Evolutionary conservation across 2,797 vertebrate genomes (phyloP).

Genomic region (Phoebastria nigripes): DNA sequence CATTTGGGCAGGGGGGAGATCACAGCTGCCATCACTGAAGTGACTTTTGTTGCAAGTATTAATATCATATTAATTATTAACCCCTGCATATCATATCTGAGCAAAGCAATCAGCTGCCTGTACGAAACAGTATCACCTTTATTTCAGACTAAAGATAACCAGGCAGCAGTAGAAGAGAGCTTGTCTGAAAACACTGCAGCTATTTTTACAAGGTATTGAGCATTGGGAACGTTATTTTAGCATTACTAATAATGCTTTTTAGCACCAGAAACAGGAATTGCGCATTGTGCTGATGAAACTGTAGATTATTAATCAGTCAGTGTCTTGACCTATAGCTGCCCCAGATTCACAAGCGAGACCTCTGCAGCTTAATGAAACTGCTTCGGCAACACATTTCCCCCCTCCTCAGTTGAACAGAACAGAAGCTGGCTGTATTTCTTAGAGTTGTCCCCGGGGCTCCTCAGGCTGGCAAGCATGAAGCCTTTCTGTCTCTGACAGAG

Average conservation of each 20-base stretch:
- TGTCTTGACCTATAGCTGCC: neutral
- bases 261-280: neutral
- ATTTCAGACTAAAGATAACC: neutral
- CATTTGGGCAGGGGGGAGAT: neutral
- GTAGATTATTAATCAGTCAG: neutral
- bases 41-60: neutral
- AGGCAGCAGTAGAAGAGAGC: neutral
- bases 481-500: neutral
- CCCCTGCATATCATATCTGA: neutral
- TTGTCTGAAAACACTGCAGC: neutral
- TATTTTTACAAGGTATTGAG: neutral
- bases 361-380: neutral
- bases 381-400: neutral
- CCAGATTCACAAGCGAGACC: neutral
- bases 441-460: neutral
- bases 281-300: neutral
- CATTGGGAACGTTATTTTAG: neutral
- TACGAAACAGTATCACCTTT: neutral
- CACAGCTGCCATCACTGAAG: neutral
- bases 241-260: neutral
- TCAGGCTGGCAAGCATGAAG: neutral
- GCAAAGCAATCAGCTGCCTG: neutral
- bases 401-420: neutral
- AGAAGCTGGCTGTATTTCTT: neutral
- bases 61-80: neutral